These are phyloP conservation scores for Phymatocera aterrima DNA, from an alignment of 2,888 invertebrate species.

Conservation along the genomic window DNA sequence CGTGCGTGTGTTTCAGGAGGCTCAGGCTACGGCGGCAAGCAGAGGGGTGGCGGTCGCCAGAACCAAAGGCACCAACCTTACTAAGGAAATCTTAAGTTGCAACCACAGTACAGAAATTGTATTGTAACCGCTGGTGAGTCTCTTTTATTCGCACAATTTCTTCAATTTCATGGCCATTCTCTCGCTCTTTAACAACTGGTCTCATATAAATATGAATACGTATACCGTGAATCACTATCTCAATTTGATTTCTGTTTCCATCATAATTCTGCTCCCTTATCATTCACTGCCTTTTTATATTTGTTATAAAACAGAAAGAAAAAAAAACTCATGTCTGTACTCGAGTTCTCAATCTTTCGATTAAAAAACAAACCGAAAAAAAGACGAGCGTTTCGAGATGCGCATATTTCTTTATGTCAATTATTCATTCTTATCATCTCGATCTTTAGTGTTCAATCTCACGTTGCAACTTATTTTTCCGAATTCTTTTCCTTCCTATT, in stretches of 20 bases:
- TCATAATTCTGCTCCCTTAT: not conserved
- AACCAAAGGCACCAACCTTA: conserved; percentile 94
- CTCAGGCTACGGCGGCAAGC: conserved; percentile 89
- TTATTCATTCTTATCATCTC: not conserved
- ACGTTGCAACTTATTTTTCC: not conserved
- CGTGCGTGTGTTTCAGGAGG: conserved; percentile 75
- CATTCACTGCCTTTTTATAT: not conserved
- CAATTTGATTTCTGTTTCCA: not conserved
- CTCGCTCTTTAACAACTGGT: not conserved
- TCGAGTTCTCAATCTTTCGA: not conserved
- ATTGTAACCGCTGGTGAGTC: conserved; percentile 74
- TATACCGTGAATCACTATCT: not conserved
- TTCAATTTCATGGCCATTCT: conserved; percentile 12
- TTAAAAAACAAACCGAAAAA: too few relatives aligned
- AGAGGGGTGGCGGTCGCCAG: conserved; percentile 82
- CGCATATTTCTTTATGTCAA: not conserved
- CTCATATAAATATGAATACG: not conserved
- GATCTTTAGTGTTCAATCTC: not conserved
- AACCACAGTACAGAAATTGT: conserved; percentile 70
- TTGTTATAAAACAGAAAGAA: not conserved
- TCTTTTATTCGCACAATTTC: conserved; percentile 35
- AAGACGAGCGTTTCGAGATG: not conserved
- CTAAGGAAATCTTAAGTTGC: conserved; percentile 76
- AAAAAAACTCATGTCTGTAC: not conserved
- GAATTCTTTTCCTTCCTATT: not conserved